Evolutionary conservation across 2,797 vertebrate species (phyloP).

Genomic region (Acipenser ruthenus): DNA sequence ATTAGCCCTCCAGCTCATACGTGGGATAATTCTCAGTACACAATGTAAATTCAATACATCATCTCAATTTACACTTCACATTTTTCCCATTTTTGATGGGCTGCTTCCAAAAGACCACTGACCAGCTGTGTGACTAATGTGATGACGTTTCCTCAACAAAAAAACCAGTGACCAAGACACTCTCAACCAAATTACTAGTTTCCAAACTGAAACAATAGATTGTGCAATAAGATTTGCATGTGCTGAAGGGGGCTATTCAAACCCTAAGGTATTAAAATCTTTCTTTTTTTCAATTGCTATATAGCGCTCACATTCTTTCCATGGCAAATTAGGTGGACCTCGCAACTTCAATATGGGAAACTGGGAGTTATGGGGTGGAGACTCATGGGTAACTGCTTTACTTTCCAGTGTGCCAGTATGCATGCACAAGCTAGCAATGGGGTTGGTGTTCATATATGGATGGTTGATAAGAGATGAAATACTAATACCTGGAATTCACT

Average conservation of each 20-base stretch:
- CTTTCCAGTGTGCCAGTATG: constrained; percentile 42
- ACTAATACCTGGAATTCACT: not conserved
- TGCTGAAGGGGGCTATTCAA: not conserved
- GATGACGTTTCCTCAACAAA: too few relatives aligned
- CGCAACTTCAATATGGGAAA: constrained; percentile 58
- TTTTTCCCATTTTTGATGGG: not conserved
- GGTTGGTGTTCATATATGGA: constrained; percentile 24
- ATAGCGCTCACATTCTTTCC: constrained; percentile 25
- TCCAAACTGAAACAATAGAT: not conserved
- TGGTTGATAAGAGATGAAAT: not conserved
- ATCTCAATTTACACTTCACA: not conserved
- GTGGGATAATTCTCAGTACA: too few relatives aligned
- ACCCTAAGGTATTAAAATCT: constrained; percentile 4
- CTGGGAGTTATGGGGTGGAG: constrained; percentile 64
- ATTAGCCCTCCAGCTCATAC: too few relatives aligned
- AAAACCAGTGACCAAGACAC: too few relatives aligned
- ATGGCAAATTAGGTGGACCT: constrained; percentile 51
- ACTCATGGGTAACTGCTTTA: constrained; percentile 66
- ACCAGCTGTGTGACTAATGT: constrained; percentile 15
- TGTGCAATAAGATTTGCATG: not conserved
- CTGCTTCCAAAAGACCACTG: constrained; percentile 11
- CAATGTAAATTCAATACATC: too few relatives aligned
- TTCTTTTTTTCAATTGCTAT: constrained; percentile 14
- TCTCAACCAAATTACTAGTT: not conserved
- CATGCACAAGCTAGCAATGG: constrained; percentile 30